A percentile compares a stretch with the other conserved stretches of the same genome.
Evolutionary conservation across 2,888 invertebrate genomes (phyloP).

Genomic region (Brachyptera putata): DNA sequence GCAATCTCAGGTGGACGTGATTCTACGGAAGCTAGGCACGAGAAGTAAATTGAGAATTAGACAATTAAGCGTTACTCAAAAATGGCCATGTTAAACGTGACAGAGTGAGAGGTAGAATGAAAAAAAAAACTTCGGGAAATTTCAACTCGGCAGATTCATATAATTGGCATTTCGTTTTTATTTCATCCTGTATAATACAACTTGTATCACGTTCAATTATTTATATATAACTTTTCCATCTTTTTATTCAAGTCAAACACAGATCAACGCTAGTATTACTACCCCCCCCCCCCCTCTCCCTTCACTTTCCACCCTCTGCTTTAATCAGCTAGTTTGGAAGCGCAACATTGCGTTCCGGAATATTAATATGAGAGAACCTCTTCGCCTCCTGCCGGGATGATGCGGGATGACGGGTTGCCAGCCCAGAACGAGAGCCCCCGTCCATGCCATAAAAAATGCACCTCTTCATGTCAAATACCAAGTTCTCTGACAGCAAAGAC

Average conservation of each 20-base stretch:
- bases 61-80: too few species aligned
- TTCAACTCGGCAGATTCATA: slow-evolving; percentile 11
- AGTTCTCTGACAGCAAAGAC: slow-evolving; percentile 31
- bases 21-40: too few species aligned
- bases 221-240: slow-evolving; percentile 18
- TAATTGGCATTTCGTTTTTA: slow-evolving; percentile 20
- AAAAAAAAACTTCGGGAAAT: not conserved
- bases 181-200: not conserved
- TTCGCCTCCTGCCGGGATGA: slow-evolving; percentile 24
- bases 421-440: too few species aligned
- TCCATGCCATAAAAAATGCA: slow-evolving; percentile 30
- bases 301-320: not conserved
- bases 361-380: slow-evolving; percentile 29
- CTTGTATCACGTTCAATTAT: slow-evolving; percentile 17
- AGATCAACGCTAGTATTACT: slow-evolving; percentile 7
- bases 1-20: too few species aligned
- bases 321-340: slow-evolving; percentile 19
- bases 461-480: slow-evolving; percentile 17
- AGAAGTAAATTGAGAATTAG: too few species aligned
- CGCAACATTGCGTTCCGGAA: slow-evolving; percentile 22
- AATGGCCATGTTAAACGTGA: too few species aligned
- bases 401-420: slow-evolving; percentile 17
- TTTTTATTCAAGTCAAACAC: slow-evolving; percentile 25
- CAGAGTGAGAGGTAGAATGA: slow-evolving; percentile 2
- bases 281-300: slow-evolving; percentile 3